phyloP scores from a whole-genome alignment of 1,140 invertebrate genomes.

The Ostrea denselamellosa region DNA sequence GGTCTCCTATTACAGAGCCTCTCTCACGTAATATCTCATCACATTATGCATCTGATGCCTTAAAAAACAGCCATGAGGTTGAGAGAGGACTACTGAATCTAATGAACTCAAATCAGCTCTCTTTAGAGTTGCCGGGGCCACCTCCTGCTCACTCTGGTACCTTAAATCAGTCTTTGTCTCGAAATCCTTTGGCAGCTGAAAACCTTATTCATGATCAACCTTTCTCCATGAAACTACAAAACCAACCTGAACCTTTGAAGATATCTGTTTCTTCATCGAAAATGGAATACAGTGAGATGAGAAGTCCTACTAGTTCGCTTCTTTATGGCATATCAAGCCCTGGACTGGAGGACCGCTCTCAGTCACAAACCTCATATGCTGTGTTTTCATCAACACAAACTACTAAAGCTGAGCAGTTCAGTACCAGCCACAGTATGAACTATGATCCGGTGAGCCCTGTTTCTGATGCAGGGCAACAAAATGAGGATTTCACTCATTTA shows the following conservation, averaged over 20 bases:
- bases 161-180: conserved; percentile 16
- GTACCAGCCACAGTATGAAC: conserved; percentile 60
- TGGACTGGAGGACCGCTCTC: conserved; percentile 28
- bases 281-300: not conserved
- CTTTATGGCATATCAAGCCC: conserved; percentile 24
- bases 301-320: conserved; percentile 38
- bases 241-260: conserved; percentile 5
- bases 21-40: not conserved
- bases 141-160: conserved; percentile 71
- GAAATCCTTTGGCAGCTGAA: conserved; percentile 34
- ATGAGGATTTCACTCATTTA: conserved; percentile 59
- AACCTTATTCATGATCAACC: conserved; percentile 10
- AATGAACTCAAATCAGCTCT: conserved; percentile 22
- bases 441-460: conserved; percentile 75
- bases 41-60: not conserved
- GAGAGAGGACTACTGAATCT: conserved; percentile 11
- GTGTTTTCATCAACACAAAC: not conserved
- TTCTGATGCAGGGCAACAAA: conserved; percentile 56
- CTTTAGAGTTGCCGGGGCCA: conserved; percentile 55
- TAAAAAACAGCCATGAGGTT: not conserved
- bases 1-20: not conserved
- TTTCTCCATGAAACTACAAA: conserved; percentile 27
- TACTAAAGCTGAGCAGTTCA: conserved; percentile 23
- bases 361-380: conserved; percentile 22
- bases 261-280: conserved; percentile 26